Conservation (phyloP, 2,113 vertebrate species). For the Potamarius usumacintae region DNA sequence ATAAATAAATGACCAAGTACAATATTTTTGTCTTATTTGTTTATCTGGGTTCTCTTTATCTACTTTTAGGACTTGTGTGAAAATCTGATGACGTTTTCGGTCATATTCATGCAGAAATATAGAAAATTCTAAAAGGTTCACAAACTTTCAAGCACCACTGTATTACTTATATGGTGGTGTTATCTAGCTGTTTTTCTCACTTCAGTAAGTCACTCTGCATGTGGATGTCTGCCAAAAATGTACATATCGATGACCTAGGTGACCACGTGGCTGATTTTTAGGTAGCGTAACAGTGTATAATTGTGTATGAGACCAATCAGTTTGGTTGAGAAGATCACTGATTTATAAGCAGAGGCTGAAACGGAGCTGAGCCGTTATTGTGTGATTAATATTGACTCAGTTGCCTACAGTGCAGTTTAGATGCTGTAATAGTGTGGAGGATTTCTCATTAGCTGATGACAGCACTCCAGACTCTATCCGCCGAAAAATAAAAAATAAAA, state of each 20-base stretch:
- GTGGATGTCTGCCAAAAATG: neutral
- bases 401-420: conserved; percentile 23
- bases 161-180: neutral
- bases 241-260: neutral
- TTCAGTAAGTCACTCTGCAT: neutral
- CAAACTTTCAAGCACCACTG: no score
- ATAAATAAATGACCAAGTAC: no score
- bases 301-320: neutral
- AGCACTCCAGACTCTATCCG: conserved; percentile 44
- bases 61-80: no score
- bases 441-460: conserved; percentile 23
- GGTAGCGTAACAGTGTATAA: neutral
- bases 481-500: conserved; percentile 37
- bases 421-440: conserved; percentile 2
- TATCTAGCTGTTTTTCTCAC: neutral
- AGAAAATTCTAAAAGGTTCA: no score
- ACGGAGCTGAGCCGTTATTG: neutral
- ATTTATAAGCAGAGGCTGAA: neutral
- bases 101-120: no score
- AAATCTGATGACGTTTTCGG: no score
- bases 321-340: neutral
- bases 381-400: neutral
- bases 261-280: neutral
- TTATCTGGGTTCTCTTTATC: no score
- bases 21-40: no score